phyloP scores from a whole-genome alignment of 2,888 invertebrate species.

The Phalangium opilio region DNA sequence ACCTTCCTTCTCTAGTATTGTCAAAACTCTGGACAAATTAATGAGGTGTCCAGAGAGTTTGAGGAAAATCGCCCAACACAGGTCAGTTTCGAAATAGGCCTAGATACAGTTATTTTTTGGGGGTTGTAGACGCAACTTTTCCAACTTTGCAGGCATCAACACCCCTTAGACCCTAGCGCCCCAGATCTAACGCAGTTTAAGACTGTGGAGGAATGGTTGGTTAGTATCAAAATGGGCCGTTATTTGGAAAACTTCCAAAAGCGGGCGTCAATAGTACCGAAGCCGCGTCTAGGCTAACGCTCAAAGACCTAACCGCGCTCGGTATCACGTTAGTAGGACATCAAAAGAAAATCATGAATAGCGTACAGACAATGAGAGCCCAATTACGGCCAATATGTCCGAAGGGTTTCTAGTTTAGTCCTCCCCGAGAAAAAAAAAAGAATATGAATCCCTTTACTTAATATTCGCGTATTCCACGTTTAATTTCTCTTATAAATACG shows the following conservation, averaged over 20 bases:
- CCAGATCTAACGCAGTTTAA: slow-evolving; percentile 71
- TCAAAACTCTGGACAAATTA: slow-evolving; percentile 85
- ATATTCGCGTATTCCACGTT: too few relatives aligned
- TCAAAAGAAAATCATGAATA: slow-evolving; percentile 94
- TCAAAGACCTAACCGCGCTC: slow-evolving; percentile 77
- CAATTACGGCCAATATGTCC: slow-evolving; percentile 50
- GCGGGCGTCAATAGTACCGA: slow-evolving; percentile 72
- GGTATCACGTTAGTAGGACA: slow-evolving; percentile 91
- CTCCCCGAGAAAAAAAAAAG: too few relatives aligned
- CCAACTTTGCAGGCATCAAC: slow-evolving; percentile 31
- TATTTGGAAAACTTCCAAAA: slow-evolving; percentile 82
- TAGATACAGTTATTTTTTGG: too few relatives aligned
- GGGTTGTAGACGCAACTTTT: too few relatives aligned
- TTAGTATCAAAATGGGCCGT: slow-evolving; percentile 88
- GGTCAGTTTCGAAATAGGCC: slow-evolving; percentile 33
- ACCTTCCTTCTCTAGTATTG: slow-evolving; percentile 83
- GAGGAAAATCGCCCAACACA: slow-evolving; percentile 72
- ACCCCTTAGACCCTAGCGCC: slow-evolving; percentile 65
- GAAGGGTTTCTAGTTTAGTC: slow-evolving; percentile 57
- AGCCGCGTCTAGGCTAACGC: slow-evolving; percentile 74
- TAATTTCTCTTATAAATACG: too few relatives aligned
- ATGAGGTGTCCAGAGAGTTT: slow-evolving; percentile 79
- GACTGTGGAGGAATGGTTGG: slow-evolving; percentile 83
- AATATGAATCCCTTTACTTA: too few relatives aligned
- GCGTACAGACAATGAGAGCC: slow-evolving; percentile 74